Base-by-base conservation (phyloP, 2,888 invertebrate genomes). In the Gasteruption jaculator region DNA sequence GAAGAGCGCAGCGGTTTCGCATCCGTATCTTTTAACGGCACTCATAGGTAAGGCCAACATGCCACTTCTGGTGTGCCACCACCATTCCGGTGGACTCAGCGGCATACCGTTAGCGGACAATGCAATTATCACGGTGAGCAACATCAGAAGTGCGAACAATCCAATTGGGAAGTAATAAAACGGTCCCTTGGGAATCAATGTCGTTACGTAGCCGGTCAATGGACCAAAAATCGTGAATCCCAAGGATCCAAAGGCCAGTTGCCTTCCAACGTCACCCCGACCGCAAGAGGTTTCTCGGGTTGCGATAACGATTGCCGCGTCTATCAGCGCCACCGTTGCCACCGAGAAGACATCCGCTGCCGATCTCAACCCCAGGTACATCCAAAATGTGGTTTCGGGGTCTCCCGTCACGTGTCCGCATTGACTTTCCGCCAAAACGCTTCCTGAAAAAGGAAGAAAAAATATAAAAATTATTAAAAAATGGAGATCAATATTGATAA, bases 41-140 rank as follows among this genome's bases (percentile, higher is more conserved):
- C 82, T 86, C 85, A 87, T 83, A n/a, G 87, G 87, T 62, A 86
- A 74, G 7, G 87, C 82, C 41, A 87, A 61, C 71, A 84, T 80
- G 25, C 86, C 87, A 7, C 84, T 83, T 57, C 84, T 77, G 2
- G 87, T 87, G 60, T 87, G 86, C 87, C 87, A 88, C 86, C 86
- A 88, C 87, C 88, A 87, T 69, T 88, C 88, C 1, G 87, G 86
- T 1, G 87, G 85, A 56, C 85, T 85, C 7, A 88, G 69, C 1
- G 87, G 87, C 84, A 87, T 87, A 52, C 77, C 76, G 3, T 80
- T 57, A 3, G 68, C 58, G 5, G 42, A 49, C 6, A 67, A 40
- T 1, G 65, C 65, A 3, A 68, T 45, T 12, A 61, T 42, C 2
- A 61, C 57, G 4, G 67, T 46, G 11, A 85, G 65, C 12, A 85